Evolutionary conservation across 2,888 invertebrate species (phyloP), one percentile per base, ranked within the genome.

Genomic region (Oscheius sp.): DNA sequence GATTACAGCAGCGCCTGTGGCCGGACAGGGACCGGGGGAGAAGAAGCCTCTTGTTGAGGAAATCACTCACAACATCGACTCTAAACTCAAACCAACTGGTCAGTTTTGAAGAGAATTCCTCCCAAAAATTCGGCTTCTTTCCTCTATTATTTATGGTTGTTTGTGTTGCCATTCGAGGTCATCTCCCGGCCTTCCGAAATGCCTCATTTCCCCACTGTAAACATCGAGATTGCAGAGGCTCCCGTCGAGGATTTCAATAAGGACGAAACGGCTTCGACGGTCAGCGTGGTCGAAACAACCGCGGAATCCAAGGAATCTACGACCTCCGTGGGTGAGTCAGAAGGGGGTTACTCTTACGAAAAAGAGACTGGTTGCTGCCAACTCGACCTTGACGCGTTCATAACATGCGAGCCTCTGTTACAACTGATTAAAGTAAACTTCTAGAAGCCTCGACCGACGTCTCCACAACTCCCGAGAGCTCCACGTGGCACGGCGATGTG

Each of bases 11-110:
- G 45, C 48, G n/a, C 73, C 71, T 27, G 23, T 39, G 15, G 15
- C 33, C 3, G 72, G 74, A 33, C 67, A 23, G 27, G 20, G 29
- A 20, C 33, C 31, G 6, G 12, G 20, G 4, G 25, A 42, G 17
- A 23, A 20, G 29, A 74, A 74, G 66, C 74, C 74, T 6, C 48
- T 76, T 8, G 69, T 73, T 15, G 65, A 69, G 20, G 76, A 76
- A 53, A 76, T 76, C 57, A 73, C 74, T 5, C 69, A 74, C 46
- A 76, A 76, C 55, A 76, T 76, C 23, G 72, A 76, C 64, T 72
- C 74, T 34, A 76, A 75, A 65, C 45, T 77, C 25, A n/a, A 2
- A 17, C 20, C 12, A 48, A 25, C 8, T 45, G 3, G 23, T 4
- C 23, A 52, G 4, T 64, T 42, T 65, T 67, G 34, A 31, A 68